A percentile compares a stretch with the other conserved stretches of the same genome.
These are phyloP conservation scores for Villa cingulata DNA, from an alignment of 2,888 invertebrate species.

Conservation along the genomic window DNA sequence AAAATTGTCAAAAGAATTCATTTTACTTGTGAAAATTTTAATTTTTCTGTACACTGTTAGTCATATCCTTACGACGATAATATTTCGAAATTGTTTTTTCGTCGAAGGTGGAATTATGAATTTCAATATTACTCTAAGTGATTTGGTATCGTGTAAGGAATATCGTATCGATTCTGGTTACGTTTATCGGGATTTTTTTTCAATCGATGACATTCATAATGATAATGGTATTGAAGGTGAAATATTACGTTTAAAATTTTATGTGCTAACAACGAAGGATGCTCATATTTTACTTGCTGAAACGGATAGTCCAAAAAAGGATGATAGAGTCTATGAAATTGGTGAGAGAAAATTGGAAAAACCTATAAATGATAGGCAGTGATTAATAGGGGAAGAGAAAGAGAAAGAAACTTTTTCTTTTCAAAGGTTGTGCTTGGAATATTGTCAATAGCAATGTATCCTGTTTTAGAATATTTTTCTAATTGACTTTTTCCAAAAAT, in stretches of 20 bases:
- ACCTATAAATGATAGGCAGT: too few species aligned
- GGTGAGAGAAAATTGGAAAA: conserved; percentile 26
- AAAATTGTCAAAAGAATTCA: too few species aligned
- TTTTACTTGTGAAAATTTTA: too few species aligned
- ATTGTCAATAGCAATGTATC: too few species aligned
- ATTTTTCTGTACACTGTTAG: too few species aligned
- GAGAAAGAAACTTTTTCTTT: too few species aligned
- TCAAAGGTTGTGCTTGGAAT: too few species aligned
- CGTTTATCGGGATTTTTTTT: conserved; percentile 44
- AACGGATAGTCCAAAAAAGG: conserved; percentile 32
- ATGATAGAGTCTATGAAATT: conserved; percentile 54
- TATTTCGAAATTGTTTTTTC: too few species aligned
- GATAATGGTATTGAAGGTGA: conserved; percentile 23
- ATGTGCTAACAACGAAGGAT: conserved; percentile 50
- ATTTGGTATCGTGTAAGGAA: conserved; percentile 39
- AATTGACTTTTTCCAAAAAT: too few species aligned
- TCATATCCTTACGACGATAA: too few species aligned
- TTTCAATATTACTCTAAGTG: conserved; percentile 26
- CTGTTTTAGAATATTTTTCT: too few species aligned
- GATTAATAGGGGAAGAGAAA: too few species aligned
- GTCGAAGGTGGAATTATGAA: conserved; percentile 13
- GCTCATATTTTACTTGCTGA: conserved; percentile 55
- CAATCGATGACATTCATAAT: conserved; percentile 30
- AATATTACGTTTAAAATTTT: conserved; percentile 47
- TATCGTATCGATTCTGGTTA: conserved; percentile 44